Percentiles rank a stretch among this genome's conserved stretches.
Conservation (phyloP, 2,888 invertebrate genomes). For the Auanema freiburgensis region DNA sequence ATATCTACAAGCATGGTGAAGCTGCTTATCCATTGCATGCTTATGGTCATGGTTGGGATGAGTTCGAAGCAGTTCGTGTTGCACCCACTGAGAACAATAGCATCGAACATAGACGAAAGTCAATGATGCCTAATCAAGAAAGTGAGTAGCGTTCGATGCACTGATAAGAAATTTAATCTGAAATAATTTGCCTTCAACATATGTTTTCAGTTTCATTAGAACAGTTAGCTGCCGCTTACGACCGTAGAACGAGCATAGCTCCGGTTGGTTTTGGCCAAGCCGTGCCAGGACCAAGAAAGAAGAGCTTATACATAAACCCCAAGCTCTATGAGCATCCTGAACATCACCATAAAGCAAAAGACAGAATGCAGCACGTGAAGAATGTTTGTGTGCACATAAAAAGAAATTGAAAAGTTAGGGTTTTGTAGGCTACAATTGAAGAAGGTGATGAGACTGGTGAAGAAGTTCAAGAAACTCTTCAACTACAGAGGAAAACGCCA, state of each 20-base stretch:
- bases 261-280: slow-evolving; percentile 11
- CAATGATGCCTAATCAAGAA: slow-evolving; percentile 27
- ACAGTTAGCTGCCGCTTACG: slow-evolving; percentile 51
- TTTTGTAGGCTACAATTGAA: slow-evolving; percentile 4
- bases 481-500: slow-evolving; percentile 4
- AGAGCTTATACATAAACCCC: slow-evolving; percentile 31
- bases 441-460: slow-evolving; percentile 7
- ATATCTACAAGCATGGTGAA: slow-evolving; percentile 52
- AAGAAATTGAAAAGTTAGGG: background rate
- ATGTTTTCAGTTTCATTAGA: slow-evolving; percentile 45
- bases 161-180: background rate
- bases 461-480: background rate
- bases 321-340: slow-evolving; percentile 44
- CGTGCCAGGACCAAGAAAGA: slow-evolving; percentile 8
- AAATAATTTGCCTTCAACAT: background rate
- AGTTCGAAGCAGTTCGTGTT: slow-evolving; percentile 31
- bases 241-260: slow-evolving; percentile 22
- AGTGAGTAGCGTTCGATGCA: slow-evolving; percentile 19
- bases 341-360: slow-evolving; percentile 30
- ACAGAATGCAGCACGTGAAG: slow-evolving; percentile 9
- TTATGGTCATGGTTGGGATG: slow-evolving; percentile 52
- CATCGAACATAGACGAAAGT: background rate
- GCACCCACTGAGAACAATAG: too few relatives aligned
- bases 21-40: slow-evolving; percentile 49
- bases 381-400: background rate